These are phyloP conservation scores for Clunio marinus DNA, from an alignment of 2,888 invertebrate species.

Conservation along the genomic window DNA sequence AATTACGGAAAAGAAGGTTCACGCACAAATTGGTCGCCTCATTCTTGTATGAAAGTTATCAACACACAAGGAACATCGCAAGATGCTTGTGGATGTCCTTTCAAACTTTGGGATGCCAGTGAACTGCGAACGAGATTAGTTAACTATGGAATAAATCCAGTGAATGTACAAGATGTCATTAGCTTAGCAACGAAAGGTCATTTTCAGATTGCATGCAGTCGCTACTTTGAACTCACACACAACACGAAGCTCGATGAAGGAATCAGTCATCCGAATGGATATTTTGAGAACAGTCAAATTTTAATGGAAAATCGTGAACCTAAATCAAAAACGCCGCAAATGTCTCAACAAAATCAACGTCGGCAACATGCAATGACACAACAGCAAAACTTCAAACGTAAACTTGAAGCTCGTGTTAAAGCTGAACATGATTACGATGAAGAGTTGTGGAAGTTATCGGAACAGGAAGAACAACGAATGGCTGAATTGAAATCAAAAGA, in stretches of 20 bases:
- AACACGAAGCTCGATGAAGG: conserved; percentile 58
- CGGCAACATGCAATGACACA: conserved; percentile 42
- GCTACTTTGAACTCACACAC: conserved; percentile 75
- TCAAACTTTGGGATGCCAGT: conserved; percentile 69
- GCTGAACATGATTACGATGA: conserved; percentile 48
- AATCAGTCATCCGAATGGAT: conserved; percentile 88
- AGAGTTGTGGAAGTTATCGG: conserved; percentile 49
- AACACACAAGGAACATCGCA: conserved; percentile 66
- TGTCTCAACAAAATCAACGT: conserved; percentile 30
- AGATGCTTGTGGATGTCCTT: conserved; percentile 93
- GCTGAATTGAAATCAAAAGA: conserved; percentile 20
- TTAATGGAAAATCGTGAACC: conserved; percentile 49
- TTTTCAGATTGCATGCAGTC: conserved; percentile 84
- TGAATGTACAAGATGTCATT: conserved; percentile 67
- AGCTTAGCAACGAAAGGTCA: conserved; percentile 71
- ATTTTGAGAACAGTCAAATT: conserved; percentile 76
- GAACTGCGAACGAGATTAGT: conserved; percentile 68
- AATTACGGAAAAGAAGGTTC: conserved; percentile 95
- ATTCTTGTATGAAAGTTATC: conserved; percentile 89
- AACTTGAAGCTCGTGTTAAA: conserved; percentile 1
- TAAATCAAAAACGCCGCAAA: conserved; percentile 34
- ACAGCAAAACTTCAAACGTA: conserved; percentile 41
- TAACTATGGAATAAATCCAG: conserved; percentile 59
- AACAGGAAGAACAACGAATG: conserved; percentile 43
- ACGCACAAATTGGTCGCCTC: conserved; percentile 81